phyloP scores from a whole-genome alignment of 2,888 invertebrate genomes.

The Himalopsyche anomala region DNA sequence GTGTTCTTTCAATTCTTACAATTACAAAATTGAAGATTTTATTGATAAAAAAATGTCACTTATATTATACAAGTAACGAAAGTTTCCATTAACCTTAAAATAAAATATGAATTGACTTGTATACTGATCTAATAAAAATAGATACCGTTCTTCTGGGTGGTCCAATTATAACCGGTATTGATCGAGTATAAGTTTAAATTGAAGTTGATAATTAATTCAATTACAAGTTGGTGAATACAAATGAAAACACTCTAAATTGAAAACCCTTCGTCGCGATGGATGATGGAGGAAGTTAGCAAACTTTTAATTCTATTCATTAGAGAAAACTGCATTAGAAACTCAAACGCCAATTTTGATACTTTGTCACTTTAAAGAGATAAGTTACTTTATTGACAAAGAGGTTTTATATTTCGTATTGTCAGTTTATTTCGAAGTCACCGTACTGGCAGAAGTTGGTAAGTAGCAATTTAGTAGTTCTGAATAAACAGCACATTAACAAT shows the following conservation, averaged over 20 bases:
- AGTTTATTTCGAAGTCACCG: not conserved
- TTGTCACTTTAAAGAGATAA: not conserved
- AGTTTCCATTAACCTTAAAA: no score
- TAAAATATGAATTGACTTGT: no score
- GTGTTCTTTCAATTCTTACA: no score
- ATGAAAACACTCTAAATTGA: conserved; percentile 29
- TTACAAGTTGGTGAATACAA: not conserved
- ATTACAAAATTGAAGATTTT: no score
- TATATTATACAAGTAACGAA: not conserved
- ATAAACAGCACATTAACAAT: no score
- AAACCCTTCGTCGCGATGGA: not conserved
- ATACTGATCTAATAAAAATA: no score
- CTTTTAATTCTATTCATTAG: conserved; percentile 31
- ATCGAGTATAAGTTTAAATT: not conserved
- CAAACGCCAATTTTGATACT: not conserved
- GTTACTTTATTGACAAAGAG: not conserved
- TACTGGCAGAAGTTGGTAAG: no score
- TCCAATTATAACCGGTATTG: not conserved
- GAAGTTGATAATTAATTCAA: not conserved
- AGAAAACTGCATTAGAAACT: conserved; percentile 26
- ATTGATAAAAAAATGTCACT: not conserved
- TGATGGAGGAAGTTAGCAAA: not conserved
- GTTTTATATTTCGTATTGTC: not conserved
- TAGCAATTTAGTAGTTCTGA: no score
- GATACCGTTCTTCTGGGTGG: not conserved